Percentiles rank a stretch among this genome's conserved stretches.
phyloP scores from a whole-genome alignment of 2,797 vertebrate species.

The Brachyalestes nurse region DNA sequence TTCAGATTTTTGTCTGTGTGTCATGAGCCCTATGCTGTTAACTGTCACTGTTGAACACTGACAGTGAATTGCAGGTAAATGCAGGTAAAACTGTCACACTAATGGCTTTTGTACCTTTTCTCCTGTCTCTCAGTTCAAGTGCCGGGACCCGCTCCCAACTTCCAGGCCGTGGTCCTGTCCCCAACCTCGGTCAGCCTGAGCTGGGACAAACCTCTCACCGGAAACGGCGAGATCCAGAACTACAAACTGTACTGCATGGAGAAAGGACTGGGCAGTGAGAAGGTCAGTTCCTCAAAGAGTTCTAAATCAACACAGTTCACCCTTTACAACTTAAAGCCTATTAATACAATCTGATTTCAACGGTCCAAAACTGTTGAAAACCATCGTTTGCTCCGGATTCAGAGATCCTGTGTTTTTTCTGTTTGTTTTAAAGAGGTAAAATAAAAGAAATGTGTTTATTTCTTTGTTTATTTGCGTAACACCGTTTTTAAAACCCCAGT shows the following conservation, averaged over 20 bases:
- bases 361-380: too few species aligned
- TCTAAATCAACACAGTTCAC: not conserved
- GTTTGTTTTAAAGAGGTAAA: too few species aligned
- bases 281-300: constrained; percentile 75
- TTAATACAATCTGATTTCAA: too few species aligned
- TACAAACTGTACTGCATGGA: constrained; percentile 96
- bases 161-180: constrained; percentile 80
- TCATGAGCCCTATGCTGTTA: not conserved
- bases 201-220: constrained; percentile 91
- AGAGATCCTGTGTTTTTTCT: too few species aligned
- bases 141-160: constrained; percentile 92
- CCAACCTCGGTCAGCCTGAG: constrained; percentile 85
- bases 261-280: constrained; percentile 85
- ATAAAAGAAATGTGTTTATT: too few species aligned
- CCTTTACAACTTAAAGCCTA: too few species aligned
- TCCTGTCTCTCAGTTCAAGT: constrained; percentile 86
- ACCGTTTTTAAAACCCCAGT: too few species aligned
- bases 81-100: not conserved
- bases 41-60: not conserved
- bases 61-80: not conserved
- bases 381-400: too few species aligned
- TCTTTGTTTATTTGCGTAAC: too few species aligned
- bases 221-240: constrained; percentile 92
- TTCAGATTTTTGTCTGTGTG: not conserved
- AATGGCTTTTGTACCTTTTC: not conserved